Percentiles rank a stretch among this genome's conserved stretches.
These are phyloP conservation scores for Petroica traversi DNA, from an alignment of 2,113 vertebrate genomes.

Conservation along the genomic window DNA sequence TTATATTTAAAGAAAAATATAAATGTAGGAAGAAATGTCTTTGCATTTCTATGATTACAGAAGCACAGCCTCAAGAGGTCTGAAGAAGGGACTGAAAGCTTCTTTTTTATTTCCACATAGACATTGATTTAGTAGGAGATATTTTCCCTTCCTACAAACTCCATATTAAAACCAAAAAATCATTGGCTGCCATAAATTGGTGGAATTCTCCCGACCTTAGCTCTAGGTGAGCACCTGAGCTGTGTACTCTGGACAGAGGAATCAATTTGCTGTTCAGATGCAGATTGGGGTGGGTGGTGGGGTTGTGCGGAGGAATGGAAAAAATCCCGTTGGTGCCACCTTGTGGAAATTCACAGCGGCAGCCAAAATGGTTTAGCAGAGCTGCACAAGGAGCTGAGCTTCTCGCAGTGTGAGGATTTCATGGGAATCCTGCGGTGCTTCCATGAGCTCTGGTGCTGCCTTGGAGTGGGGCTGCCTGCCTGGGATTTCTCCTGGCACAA, in stretches of 20 bases:
- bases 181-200: background rate
- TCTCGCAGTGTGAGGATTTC: background rate
- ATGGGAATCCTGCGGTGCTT: fast-evolving
- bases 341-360: constrained; percentile 13
- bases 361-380: background rate
- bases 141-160: background rate
- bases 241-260: fast-evolving
- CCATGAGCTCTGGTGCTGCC: background rate
- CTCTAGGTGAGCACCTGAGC: background rate
- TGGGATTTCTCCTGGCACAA: fast-evolving
- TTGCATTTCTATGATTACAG: background rate
- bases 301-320: background rate
- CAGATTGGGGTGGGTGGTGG: fast-evolving
- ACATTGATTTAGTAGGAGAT: background rate
- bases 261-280: fast-evolving
- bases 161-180: background rate
- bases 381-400: fast-evolving
- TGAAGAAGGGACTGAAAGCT: background rate
- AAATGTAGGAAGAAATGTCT: background rate
- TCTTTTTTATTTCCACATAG: background rate
- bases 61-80: background rate
- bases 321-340: constrained; percentile 59
- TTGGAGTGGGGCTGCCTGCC: fast-evolving
- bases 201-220: background rate
- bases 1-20: background rate